Conservation (phyloP, 2,888 invertebrate genomes). For the Scaptomyza cyrtandrae region DNA sequence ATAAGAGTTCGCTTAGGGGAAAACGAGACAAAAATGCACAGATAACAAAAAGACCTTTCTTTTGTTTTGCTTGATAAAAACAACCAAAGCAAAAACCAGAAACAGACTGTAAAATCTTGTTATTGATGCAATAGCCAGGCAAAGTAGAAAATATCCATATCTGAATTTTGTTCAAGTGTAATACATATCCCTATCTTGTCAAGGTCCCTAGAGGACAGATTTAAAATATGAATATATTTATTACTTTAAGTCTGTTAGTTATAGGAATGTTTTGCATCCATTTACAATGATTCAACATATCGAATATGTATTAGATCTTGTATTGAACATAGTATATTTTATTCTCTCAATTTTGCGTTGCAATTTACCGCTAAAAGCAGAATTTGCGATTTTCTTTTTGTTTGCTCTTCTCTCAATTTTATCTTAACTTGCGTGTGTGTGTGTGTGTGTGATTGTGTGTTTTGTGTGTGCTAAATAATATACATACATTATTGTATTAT, state of each 20-base stretch:
- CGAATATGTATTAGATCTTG: not conserved
- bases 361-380: constrained; percentile 53
- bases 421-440: no score
- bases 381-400: constrained; percentile 35
- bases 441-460: not conserved
- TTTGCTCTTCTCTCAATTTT: constrained; percentile 5
- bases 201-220: constrained; percentile 13
- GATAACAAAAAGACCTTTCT: constrained; percentile 35
- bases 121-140: constrained; percentile 20
- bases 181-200: constrained; percentile 8
- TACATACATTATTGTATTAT: constrained; percentile 20
- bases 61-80: constrained; percentile 23
- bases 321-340: not conserved
- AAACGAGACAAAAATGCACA: constrained; percentile 35
- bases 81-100: constrained; percentile 4
- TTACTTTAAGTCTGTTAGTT: not conserved
- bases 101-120: constrained; percentile 20
- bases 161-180: not conserved
- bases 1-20: not conserved
- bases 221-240: not conserved
- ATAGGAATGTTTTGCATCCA: not conserved
- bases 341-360: constrained; percentile 19
- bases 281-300: not conserved
- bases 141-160: constrained; percentile 6
- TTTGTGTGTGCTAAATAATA: constrained; percentile 8